Base-by-base conservation (phyloP, 2,113 vertebrate species). In the Choloepus hoffmanni region DNA sequence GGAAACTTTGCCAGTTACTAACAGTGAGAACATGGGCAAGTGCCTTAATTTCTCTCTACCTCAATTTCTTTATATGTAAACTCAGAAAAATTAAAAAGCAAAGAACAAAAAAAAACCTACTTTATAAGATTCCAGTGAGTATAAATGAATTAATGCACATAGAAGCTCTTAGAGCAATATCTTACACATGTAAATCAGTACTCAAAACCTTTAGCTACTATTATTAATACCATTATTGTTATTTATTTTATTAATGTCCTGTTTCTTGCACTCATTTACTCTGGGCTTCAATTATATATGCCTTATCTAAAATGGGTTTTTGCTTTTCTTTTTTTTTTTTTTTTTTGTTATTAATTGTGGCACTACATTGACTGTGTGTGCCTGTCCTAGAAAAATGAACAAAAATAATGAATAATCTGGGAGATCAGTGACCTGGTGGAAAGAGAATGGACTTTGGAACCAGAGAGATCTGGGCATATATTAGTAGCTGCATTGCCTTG, bases 1-100 rank as follows among this genome's bases (percentile, higher is more conserved):
- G 48, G 72, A 76, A 95, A 79, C 72, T 82, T 62, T 70, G 33
- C 55, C 83, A 83, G 77, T 84, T 83, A 83, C 72, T 73, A 90
- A 30, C 40, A 88, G 26, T 55, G 50, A 88, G 16, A 88, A 77
- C n/a, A 40, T 28, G 8, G 45, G 5, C 36, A 67, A 92, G 60
- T 68, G 58, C 50, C 40, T 93, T 74, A 16, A 8, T 82, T 23
- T 85, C 74, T 83, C 65, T 72, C 15, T 70, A 33, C 36, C 43
- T 96, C 4, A 7, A 9, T 73, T 83, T 82, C 48, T 82, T 87
- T 30, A 58, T 3, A 26, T 28, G 8, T 23, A 92, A 87, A 86
- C 48, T 18, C 16, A 8, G 18, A 86, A 63, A n/a, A n/a, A 30
- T 24, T 73, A 73, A 81, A 82, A 76, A 6, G 18, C 55, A 58